phyloP scores from a whole-genome alignment of 2,888 invertebrate genomes.

The Diploptera punctata region DNA sequence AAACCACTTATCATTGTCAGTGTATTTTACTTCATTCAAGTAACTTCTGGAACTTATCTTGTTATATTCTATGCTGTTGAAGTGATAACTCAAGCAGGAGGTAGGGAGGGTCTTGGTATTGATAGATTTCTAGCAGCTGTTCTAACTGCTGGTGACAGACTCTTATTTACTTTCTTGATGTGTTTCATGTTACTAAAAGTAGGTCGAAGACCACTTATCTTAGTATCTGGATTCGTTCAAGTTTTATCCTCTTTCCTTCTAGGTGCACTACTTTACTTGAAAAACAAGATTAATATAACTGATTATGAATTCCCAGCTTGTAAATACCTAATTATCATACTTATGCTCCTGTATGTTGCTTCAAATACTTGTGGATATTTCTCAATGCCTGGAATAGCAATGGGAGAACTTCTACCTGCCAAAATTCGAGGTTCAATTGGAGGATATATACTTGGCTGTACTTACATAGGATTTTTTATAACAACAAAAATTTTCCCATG shows the following conservation, averaged over 20 bases:
- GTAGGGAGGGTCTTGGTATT: not conserved
- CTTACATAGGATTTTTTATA: slow-evolving; percentile 71
- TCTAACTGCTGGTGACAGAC: slow-evolving; percentile 70
- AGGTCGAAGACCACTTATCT: slow-evolving; percentile 69
- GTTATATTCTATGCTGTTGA: slow-evolving; percentile 82
- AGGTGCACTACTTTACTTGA: slow-evolving; percentile 59
- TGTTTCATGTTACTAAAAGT: slow-evolving; percentile 69
- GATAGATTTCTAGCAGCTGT: slow-evolving; percentile 65
- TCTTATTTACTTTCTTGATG: slow-evolving; percentile 68
- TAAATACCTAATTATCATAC: slow-evolving; percentile 55
- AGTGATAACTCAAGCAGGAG: slow-evolving; percentile 57
- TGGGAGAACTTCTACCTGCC: slow-evolving; percentile 76
- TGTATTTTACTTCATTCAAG: slow-evolving; percentile 74
- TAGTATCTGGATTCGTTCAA: slow-evolving; percentile 72
- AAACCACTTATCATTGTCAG: slow-evolving; percentile 78
- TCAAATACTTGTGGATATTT: slow-evolving; percentile 77
- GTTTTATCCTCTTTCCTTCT: slow-evolving; percentile 67
- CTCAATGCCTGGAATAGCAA: slow-evolving; percentile 76
- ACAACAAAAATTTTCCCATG: slow-evolving; percentile 73
- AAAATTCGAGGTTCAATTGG: slow-evolving; percentile 75
- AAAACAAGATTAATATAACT: slow-evolving; percentile 46
- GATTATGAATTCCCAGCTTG: slow-evolving; percentile 42
- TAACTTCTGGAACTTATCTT: slow-evolving; percentile 78
- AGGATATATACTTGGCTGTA: slow-evolving; percentile 74
- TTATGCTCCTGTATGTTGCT: slow-evolving; percentile 72